These are phyloP conservation scores for Mustela lutreola DNA, from an alignment of 2,113 vertebrate genomes.

Conservation along the genomic window DNA sequence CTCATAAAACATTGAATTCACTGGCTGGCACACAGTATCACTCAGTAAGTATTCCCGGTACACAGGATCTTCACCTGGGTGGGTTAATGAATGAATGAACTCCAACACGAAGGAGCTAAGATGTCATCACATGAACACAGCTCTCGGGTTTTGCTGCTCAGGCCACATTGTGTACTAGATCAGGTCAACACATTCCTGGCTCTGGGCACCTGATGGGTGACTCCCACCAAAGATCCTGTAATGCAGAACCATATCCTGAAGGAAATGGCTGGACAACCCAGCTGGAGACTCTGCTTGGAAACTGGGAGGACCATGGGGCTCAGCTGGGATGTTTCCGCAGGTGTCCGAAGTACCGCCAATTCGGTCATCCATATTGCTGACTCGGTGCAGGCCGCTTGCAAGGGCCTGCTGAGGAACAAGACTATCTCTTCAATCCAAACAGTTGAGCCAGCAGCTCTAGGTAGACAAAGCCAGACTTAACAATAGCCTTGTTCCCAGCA, in stretches of 20 bases:
- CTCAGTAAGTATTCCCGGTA: neutral
- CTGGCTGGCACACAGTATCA: neutral
- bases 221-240: neutral
- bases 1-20: constrained; percentile 1
- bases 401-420: neutral
- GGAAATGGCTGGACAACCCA: neutral
- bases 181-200: neutral
- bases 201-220: neutral
- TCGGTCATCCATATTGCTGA: neutral
- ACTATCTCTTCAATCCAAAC: neutral
- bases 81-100: neutral
- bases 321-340: rapidly evolving
- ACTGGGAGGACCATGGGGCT: rapidly evolving
- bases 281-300: neutral
- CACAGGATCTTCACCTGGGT: neutral
- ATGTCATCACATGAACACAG: neutral
- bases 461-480: neutral
- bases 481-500: neutral
- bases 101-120: neutral
- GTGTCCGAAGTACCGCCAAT: too few relatives aligned
- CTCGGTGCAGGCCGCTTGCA: rapidly evolving
- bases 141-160: constrained; percentile 31
- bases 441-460: neutral
- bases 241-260: neutral
- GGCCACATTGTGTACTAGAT: neutral